phyloP scores from a whole-genome alignment of 2,888 invertebrate species.

The Gandaritis pyraliata region DNA sequence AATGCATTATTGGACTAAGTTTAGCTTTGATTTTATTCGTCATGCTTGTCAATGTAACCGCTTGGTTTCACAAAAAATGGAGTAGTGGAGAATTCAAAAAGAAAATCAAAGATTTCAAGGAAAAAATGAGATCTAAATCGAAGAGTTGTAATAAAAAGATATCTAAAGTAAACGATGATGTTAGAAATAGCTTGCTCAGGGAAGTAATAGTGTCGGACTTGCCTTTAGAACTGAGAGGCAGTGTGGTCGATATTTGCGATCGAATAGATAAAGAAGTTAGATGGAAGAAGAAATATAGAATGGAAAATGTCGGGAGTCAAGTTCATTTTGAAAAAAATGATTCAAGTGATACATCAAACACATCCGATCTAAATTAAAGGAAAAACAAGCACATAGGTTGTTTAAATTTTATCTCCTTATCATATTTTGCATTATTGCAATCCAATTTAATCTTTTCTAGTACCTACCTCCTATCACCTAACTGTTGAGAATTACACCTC shows the following conservation, averaged over 20 bases:
- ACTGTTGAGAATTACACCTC: too few species aligned
- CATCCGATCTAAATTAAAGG: conserved; percentile 30
- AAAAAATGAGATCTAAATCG: conserved; percentile 36
- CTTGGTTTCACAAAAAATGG: conserved; percentile 50
- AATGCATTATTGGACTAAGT: conserved; percentile 52
- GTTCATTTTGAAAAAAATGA: conserved; percentile 23
- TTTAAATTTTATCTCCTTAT: too few species aligned
- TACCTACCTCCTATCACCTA: too few species aligned
- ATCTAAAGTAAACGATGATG: conserved; percentile 46
- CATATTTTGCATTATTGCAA: too few species aligned
- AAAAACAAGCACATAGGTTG: conserved; percentile 14
- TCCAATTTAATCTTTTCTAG: too few species aligned
- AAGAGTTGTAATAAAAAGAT: conserved; percentile 28
- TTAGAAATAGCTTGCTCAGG: conserved; percentile 59
- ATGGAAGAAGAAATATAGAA: conserved; percentile 59
- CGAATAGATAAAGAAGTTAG: conserved; percentile 57
- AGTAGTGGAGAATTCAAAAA: conserved; percentile 41
- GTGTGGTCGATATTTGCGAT: conserved; percentile 60
- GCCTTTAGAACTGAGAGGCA: conserved; percentile 63
- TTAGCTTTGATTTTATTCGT: conserved; percentile 51
- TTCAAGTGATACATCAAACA: conserved; percentile 30
- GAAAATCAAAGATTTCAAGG: conserved; percentile 26
- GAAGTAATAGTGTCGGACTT: conserved; percentile 66
- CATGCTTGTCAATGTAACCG: conserved; percentile 47
- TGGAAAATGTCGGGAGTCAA: conserved; percentile 44